phyloP scores from a whole-genome alignment of 2,888 invertebrate species.

The Oxycera nigricornis region DNA sequence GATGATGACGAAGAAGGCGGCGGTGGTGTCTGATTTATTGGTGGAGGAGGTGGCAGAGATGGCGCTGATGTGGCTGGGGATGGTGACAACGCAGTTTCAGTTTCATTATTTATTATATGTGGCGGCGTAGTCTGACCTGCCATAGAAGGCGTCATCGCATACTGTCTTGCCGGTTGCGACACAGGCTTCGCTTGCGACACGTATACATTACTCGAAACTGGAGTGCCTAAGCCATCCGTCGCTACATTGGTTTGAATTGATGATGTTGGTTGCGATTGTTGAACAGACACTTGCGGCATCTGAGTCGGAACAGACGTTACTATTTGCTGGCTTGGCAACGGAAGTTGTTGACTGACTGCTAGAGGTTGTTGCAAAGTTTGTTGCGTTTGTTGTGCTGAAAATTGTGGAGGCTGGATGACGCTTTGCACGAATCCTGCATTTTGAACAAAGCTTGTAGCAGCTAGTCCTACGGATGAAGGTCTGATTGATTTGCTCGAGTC shows the following conservation, averaged over 20 bases:
- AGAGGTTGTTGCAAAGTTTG: constrained; percentile 47
- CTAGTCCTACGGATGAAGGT: constrained; percentile 20
- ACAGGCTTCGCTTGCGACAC: constrained; percentile 55
- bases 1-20: constrained; percentile 41
- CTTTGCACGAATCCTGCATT: neutral
- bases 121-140: neutral
- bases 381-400: constrained; percentile 6
- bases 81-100: constrained; percentile 39
- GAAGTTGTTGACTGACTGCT: constrained; percentile 47
- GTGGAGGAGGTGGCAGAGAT: constrained; percentile 51
- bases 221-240: constrained; percentile 48
- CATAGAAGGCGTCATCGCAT: constrained; percentile 50
- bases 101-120: neutral
- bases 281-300: neutral
- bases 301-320: neutral
- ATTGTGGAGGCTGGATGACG: constrained; percentile 15
- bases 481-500: neutral
- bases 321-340: neutral
- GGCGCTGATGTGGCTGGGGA: constrained; percentile 37
- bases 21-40: constrained; percentile 50
- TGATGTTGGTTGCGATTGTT: constrained; percentile 2
- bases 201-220: constrained; percentile 51
- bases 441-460: no score
- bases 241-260: neutral
- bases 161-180: constrained; percentile 53